Evolutionary conservation across 1,140 invertebrate genomes (phyloP), one percentile per base, ranked within the genome.

Genomic region (Sarcophaga bullata): DNA sequence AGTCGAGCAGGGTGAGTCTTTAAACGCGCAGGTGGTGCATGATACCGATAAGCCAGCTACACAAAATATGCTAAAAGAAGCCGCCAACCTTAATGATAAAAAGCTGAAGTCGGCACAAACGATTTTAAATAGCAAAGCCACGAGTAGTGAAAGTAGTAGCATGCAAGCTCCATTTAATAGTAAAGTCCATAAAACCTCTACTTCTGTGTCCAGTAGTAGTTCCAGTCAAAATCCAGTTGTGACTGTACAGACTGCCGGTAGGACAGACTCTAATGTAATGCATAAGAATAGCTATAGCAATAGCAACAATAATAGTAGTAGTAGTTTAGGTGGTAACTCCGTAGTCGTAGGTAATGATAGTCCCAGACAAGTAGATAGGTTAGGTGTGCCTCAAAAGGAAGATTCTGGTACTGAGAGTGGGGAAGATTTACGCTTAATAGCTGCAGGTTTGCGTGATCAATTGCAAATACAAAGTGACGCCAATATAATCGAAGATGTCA

Each of bases 401-500:
- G 93, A 94, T 87, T 94, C 93, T 4, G 93, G 93, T 54, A 94
- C 93, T n/a, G 93, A 94, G 86, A 93, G 93, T 68, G 93, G 93
- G 47, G 93, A 94, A 87, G 93, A 94, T 86, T 90, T 91, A 83
- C 90, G 91, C 4, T 84, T 91, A 19, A 81, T 90, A 82, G 90
- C 89, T 8, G 90, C 88, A 7, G 89, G 89, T 13, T 15, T 90
- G 13, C 84, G 89, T 8, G 89, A 90, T 81, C 86, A 86, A 37
- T 83, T 90, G 76, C 87, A 90, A 46, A 86, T 86, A 73, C 85
- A 85, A 62, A 87, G 86, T 81, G 85, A 86, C 81, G 81, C 68
- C 4, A 92, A 92, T 85, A 92, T 97, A 0, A 92, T 97, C 37
- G 93, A 92, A 3, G 96, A 97, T 87, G 96, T 97, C 11, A 94